Percentiles rank a stretch among this genome's conserved stretches.
These are phyloP conservation scores for Xestia sexstrigata DNA, from an alignment of 2,888 invertebrate species.

Conservation along the genomic window DNA sequence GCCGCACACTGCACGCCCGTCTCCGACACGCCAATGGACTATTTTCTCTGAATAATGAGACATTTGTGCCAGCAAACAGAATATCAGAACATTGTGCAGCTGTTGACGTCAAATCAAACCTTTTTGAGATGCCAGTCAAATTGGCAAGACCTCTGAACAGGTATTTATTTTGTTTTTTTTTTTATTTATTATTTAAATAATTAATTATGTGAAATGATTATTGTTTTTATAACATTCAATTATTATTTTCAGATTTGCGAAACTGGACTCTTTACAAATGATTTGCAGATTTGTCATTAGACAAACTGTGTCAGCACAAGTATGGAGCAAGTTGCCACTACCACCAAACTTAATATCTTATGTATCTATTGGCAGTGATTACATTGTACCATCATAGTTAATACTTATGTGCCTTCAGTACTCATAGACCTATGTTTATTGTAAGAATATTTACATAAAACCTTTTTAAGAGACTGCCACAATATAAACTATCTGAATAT, in stretches of 20 bases:
- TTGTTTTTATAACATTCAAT: slow-evolving; percentile 18
- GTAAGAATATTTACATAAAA: slow-evolving; percentile 64
- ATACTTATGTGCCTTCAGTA: slow-evolving; percentile 64
- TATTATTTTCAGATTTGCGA: slow-evolving; percentile 91
- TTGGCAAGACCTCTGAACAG: slow-evolving; percentile 88
- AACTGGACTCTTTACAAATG: slow-evolving; percentile 92
- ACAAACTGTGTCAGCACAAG: slow-evolving; percentile 92
- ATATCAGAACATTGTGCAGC: slow-evolving; percentile 89
- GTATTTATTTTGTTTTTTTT: slow-evolving; percentile 71
- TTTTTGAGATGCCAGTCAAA: slow-evolving; percentile 89
- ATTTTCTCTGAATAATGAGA: slow-evolving; percentile 91
- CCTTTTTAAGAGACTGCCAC: slow-evolving; percentile 68
- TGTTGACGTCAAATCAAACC: slow-evolving; percentile 86
- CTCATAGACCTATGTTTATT: slow-evolving; percentile 58
- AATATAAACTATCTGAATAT: slow-evolving; percentile 76
- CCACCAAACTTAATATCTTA: slow-evolving; percentile 88
- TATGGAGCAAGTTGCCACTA: slow-evolving; percentile 93
- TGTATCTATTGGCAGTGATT: slow-evolving; percentile 87
- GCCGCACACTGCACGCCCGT: slow-evolving; percentile 93
- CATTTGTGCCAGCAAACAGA: slow-evolving; percentile 88
- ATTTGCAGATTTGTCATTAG: slow-evolving; percentile 94
- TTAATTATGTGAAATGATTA: neutral
- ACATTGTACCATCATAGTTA: slow-evolving; percentile 85
- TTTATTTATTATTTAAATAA: neutral
- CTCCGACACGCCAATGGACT: slow-evolving; percentile 93